These are phyloP conservation scores for Lasioglossum figueresi DNA, from an alignment of 2,888 invertebrate species.

Conservation along the genomic window DNA sequence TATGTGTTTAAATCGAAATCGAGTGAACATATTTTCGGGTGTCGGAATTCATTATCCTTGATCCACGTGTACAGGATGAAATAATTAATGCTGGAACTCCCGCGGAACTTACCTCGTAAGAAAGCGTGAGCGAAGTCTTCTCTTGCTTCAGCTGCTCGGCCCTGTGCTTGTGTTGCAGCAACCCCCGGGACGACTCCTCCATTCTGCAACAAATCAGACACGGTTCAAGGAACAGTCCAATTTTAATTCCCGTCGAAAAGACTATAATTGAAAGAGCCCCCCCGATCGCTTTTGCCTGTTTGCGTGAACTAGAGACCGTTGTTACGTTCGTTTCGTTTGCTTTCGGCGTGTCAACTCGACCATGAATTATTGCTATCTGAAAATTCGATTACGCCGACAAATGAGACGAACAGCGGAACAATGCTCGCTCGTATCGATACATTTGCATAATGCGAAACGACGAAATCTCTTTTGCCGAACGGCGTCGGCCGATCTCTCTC, in stretches of 20 bases:
- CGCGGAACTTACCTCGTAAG: conserved; percentile 87
- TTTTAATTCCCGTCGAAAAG: conserved; percentile 68
- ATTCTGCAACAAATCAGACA: conserved; percentile 86
- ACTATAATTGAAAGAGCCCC: conserved; percentile 59
- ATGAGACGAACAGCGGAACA: neutral
- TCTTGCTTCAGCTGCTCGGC: conserved; percentile 91
- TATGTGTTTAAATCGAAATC: neutral
- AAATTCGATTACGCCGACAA: neutral
- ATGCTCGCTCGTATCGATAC: neutral
- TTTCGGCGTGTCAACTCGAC: conserved; percentile 25
- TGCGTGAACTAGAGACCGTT: neutral
- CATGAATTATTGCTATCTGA: conserved; percentile 38
- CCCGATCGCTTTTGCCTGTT: conserved; percentile 35
- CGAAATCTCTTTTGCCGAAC: neutral
- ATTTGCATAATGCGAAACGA: neutral
- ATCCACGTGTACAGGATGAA: neutral
- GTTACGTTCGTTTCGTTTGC: conserved; percentile 25
- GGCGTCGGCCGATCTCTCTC: neutral
- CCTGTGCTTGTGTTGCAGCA: conserved; percentile 90
- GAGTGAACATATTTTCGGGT: neutral
- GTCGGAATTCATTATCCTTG: neutral
- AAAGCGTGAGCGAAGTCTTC: conserved; percentile 89
- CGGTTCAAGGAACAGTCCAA: conserved; percentile 50
- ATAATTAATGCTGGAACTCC: neutral
- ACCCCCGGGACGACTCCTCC: conserved; percentile 91